Conservation (phyloP, 1,140 invertebrate genomes). For the Drosophila orosa region DNA sequence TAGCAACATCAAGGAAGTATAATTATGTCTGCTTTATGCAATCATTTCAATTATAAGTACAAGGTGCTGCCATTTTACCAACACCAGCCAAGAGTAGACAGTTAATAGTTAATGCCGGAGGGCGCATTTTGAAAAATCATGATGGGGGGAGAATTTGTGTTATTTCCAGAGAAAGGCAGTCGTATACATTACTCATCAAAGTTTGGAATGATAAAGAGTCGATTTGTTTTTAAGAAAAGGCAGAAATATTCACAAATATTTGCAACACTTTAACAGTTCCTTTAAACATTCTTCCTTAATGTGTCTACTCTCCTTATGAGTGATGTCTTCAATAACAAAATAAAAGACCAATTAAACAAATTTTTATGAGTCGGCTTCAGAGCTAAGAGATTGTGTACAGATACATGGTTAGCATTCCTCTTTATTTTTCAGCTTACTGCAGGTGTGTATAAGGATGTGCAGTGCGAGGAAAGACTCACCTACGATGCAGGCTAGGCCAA, state of each 20-base stretch:
- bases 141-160: neutral
- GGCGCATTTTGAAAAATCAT: conserved; percentile 14
- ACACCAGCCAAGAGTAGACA: conserved; percentile 52
- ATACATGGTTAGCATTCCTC: neutral
- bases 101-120: conserved; percentile 47
- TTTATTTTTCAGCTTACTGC: neutral
- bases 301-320: neutral
- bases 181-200: conserved; percentile 43
- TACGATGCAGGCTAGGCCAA: conserved; percentile 37
- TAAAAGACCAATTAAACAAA: neutral
- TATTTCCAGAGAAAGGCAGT: neutral
- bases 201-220: neutral
- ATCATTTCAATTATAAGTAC: conserved; percentile 76
- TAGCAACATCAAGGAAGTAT: conserved; percentile 39
- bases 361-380: neutral
- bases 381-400: neutral
- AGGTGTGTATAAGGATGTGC: neutral
- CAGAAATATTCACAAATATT: too few species aligned
- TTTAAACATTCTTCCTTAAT: neutral
- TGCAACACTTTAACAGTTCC: neutral
- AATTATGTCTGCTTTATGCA: conserved; percentile 71
- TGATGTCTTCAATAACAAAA: neutral
- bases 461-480: neutral
- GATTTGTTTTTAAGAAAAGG: too few species aligned
- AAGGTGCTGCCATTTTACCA: conserved; percentile 64